Base-by-base conservation (phyloP, 2,888 invertebrate genomes). In the Sturmia bella region DNA sequence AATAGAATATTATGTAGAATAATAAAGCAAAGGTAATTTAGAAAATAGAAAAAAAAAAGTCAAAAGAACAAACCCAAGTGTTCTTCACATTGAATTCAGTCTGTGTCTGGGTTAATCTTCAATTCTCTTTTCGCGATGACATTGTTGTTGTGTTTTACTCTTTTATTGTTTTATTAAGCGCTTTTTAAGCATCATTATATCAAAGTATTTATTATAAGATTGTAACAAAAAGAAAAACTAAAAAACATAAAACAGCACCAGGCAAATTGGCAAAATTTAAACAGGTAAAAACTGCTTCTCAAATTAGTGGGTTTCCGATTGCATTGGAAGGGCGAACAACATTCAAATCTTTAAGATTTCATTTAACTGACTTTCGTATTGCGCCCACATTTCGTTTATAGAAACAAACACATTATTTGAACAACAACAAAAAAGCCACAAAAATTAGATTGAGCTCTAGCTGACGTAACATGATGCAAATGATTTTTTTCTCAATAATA, bases 21-120 rank as follows among this genome's bases (percentile, higher is more conserved):
- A 70, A 61, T 64, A 80, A 77, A 82, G 69, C 77, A 77, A 74
- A 82, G 73, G 74, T 75, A 78, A 75, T 78, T 82, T 82, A 74
- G 27, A 74, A 43, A 52, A n/a, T 32, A 32, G 32, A 21, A 72
- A 19, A 21, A 61, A 37, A 63, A 37, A 73, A 73, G 17, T 7
- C 15, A 57, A 32, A 57, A 48, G 17, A 50, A 32, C 32, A 64
- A 54, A 70, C 63, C 74, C 64, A 77, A 81, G 74, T 82, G 82
- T 75, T 82, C 82, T 82, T 82, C 78, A 82, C 82, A 82, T 82
- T 82, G 82, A 82, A 78, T 68, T 81, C 37, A 77, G 81, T 61
- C 70, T 64, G 45, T 74, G 80, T 75, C 80, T 69, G 80, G 69
- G 74, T 74, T 76, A 66, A 56, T 66, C 72, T 43, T 52, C 54